Conservation (phyloP, 2,888 invertebrate genomes). For the Euphydryas editha region DNA sequence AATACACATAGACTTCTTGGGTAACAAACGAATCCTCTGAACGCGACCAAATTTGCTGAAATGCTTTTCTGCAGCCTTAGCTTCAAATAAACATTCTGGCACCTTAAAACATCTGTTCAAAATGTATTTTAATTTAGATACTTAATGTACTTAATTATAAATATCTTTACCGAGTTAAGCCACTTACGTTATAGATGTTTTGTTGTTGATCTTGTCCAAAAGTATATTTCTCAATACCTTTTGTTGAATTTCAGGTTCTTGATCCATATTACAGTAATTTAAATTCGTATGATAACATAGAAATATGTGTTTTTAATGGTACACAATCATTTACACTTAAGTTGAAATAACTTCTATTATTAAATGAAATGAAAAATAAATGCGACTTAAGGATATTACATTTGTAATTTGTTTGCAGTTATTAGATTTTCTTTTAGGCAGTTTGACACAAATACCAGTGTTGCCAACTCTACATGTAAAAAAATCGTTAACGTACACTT, state of each 20-base stretch:
- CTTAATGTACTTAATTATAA: background rate
- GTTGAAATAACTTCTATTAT: background rate
- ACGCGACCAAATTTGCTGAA: slow-evolving; percentile 89
- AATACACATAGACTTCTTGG: slow-evolving; percentile 85
- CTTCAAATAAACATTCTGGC: slow-evolving; percentile 85
- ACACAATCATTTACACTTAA: background rate
- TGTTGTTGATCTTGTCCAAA: slow-evolving; percentile 60
- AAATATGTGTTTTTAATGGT: background rate
- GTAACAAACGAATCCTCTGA: slow-evolving; percentile 85
- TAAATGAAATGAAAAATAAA: background rate
- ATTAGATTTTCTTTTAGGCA: background rate
- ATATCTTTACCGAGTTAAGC: too few species aligned
- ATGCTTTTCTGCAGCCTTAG: slow-evolving; percentile 84
- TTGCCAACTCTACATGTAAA: too few species aligned
- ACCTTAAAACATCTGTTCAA: slow-evolving; percentile 84
- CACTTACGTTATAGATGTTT: slow-evolving; percentile 75
- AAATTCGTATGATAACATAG: slow-evolving; percentile 26
- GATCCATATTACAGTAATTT: slow-evolving; percentile 53
- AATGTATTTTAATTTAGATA: slow-evolving; percentile 9
- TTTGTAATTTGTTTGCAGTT: too few species aligned
- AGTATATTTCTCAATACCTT: slow-evolving; percentile 64
- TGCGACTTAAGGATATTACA: background rate
- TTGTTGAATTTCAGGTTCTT: slow-evolving; percentile 52
- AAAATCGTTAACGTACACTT: too few species aligned
- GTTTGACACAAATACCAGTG: background rate